Conservation (phyloP, 1,140 invertebrate species). For the Brachystomella parvula region DNA sequence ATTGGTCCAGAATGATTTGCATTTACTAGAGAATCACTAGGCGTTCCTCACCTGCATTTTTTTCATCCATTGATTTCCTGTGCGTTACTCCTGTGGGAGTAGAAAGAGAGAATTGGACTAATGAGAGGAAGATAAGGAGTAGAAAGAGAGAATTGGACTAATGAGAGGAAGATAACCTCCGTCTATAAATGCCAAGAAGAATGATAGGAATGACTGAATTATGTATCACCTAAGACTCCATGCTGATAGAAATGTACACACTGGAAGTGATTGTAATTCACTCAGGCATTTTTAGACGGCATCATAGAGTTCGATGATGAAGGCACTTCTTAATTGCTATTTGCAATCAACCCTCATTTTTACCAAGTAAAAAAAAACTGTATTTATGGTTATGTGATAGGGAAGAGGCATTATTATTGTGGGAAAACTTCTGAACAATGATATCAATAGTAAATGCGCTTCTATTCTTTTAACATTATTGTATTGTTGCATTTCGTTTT, state of each 20-base stretch:
- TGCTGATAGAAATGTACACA: slow-evolving; percentile 10
- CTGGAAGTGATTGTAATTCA: background rate
- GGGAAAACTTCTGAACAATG: no score
- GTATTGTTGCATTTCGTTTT: no score
- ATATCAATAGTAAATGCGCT: no score
- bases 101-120: background rate
- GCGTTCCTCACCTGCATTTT: background rate
- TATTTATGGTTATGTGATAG: no score
- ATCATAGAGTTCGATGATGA: background rate
- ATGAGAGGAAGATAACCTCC: background rate
- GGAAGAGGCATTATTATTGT: no score
- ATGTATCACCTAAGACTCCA: background rate
- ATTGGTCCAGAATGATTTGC: no score
- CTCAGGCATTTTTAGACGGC: background rate
- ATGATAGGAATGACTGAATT: background rate
- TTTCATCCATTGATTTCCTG: no score
- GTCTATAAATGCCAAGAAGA: background rate
- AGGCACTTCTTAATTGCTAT: background rate
- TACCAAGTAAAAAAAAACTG: no score
- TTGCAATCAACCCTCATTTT: background rate
- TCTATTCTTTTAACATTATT: no score
- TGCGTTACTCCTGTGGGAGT: no score
- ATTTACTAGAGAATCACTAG: background rate
- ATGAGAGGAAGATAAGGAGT: background rate
- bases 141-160: background rate